phyloP scores from a whole-genome alignment of 2,888 invertebrate species.

The Lacanobia oleracea region DNA sequence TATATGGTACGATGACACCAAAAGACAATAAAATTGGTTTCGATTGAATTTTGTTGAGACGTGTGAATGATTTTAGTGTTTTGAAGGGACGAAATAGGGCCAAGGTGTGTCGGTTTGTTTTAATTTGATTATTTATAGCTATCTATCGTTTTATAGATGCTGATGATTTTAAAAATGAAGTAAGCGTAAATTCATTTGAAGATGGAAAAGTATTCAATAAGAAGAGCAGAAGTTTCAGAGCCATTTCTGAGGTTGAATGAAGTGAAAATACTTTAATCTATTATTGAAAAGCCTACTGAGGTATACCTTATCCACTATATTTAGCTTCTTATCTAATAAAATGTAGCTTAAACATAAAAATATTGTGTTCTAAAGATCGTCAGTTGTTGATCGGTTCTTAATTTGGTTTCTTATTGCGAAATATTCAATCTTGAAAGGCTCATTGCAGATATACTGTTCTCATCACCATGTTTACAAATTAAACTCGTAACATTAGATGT shows the following conservation, averaged over 20 bases:
- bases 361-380: too few species aligned
- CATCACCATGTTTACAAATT: neutral
- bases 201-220: neutral
- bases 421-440: neutral
- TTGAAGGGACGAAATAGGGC: slow-evolving; percentile 44
- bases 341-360: neutral
- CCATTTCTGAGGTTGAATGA: neutral
- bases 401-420: neutral
- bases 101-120: slow-evolving; percentile 39
- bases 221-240: neutral
- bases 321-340: too few species aligned
- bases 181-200: neutral
- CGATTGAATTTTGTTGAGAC: slow-evolving; percentile 63
- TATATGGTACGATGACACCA: slow-evolving; percentile 61
- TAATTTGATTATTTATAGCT: slow-evolving; percentile 3
- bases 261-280: neutral
- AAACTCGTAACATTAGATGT: neutral
- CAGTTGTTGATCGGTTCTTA: too few species aligned
- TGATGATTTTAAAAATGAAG: neutral
- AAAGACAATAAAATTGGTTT: slow-evolving; percentile 64
- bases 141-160: neutral
- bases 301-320: too few species aligned
- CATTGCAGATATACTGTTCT: neutral
- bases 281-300: too few species aligned
- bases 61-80: slow-evolving; percentile 53